Base-by-base conservation (phyloP, 37 sponge, comb jelly and placozoan species). In the Halisarca cf. caerulea region DNA sequence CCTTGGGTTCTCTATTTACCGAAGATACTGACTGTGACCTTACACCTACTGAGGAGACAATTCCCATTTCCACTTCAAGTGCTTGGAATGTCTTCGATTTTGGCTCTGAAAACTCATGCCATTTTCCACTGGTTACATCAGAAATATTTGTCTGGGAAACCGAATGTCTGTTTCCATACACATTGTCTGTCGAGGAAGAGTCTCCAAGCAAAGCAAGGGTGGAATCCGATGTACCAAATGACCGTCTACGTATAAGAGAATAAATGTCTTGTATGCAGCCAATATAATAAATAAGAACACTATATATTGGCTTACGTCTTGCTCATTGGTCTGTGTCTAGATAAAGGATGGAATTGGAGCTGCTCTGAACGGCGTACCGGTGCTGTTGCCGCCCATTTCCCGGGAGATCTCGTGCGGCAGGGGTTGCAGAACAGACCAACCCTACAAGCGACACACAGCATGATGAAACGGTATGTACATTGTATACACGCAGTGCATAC, bases 1-100 rank as follows among this genome's bases (percentile, higher is more conserved):
- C 33, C 35, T 68, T 17, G 1, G 69, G 17, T 17, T 17, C 35
- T 27, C 33, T 34, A 28, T 18, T 30, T 30, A 68, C 35, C 17
- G 35, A 68, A 32, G 69, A 27, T 17, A 68, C 33, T 68, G 69
- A 68, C 30, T 68, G 30, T 68, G 69, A 18, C 35, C 30, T 68
- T 68, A 34, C 2, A 68, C 69, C 4, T 0, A 27, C 30, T 28
- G 34, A 3, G 35, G 11, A 1, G 35, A 74, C 18, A n/a, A 24
- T 18, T 74, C 45, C 77, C 77, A 74, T 74, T 74, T 74, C 77
- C 32, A 74, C 25, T 74, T 74, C 77, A 74, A 74, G 18, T 44
- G 45, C 23, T 2, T 41, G 77, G 36, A 40, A 74, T n/a, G 36
- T 15, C 17, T 41, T 74, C 18, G 42, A n/a, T n/a, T n/a, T n/a